Base-by-base conservation (phyloP, 2,113 vertebrate species). In the Phyllostomus discolor region DNA sequence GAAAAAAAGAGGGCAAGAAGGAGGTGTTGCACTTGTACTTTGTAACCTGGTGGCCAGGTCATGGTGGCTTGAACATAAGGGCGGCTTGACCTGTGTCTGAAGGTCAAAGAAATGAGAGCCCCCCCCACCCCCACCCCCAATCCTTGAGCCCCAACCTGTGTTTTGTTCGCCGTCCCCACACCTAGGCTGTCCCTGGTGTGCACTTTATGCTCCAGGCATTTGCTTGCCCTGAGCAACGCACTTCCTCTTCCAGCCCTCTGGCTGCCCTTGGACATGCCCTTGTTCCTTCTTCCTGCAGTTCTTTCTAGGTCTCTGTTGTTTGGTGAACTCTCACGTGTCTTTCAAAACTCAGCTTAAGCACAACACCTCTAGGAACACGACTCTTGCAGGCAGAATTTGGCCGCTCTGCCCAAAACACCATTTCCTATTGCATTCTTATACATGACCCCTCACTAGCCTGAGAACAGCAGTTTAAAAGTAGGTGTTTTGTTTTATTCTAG, bases 61-160 rank as follows among this genome's bases (percentile, higher is more conserved):
- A 69, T 14, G 24, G 28, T 19, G 4, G 33, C 57, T 22, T 66
- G 38, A 84, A 43, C n/a, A n/a, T 38, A 67, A 72, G 50, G n/a
- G n/a, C n/a, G n/a, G n/a, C n/a, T n/a, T n/a, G n/a, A n/a, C n/a
- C 82, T 38, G 67, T 50, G n/a, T 59, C 57, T 41, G 35, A 84
- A 83, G 69, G n/a, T 7, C 76, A 46, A 19, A 57, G 64, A 2
- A 70, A 15, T 38, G 35, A 57, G 52, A n/a, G 7, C 24, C 17
- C 14, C 22, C 54, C 3, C 24, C 24, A 14, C 14, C 22, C 54
- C 3, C 24, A 0, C 38, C 70, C 6, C 14, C 1, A 10, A 1
- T 15, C 33, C 52, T 57, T 0, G 1, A 81, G 64, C 31, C 28
- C 50, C 19, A 11, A 24, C 33, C 26, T 31, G 5, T 22, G 15